phyloP scores from a whole-genome alignment of 2,797 vertebrate genomes.

The Echiichthys vipera region DNA sequence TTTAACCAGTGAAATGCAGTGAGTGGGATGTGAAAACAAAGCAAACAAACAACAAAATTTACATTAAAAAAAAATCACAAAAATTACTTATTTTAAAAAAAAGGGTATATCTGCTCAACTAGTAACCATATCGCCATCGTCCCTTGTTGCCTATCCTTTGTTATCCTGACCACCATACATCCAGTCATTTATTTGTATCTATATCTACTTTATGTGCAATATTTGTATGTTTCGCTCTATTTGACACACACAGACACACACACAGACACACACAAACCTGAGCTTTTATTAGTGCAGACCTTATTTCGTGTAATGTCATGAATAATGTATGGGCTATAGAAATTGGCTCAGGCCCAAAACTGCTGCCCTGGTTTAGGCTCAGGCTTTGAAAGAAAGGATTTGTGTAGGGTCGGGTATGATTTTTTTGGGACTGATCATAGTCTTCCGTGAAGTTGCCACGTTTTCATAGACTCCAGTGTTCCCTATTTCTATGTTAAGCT shows the following conservation, averaged over 20 bases:
- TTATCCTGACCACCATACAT: neutral
- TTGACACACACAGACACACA: too few species aligned
- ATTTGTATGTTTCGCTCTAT: neutral
- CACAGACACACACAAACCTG: too few species aligned
- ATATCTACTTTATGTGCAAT: neutral
- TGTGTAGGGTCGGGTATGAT: too few species aligned
- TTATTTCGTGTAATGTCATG: too few species aligned
- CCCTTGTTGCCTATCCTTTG: neutral
- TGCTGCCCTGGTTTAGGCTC: too few species aligned
- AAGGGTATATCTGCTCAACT: neutral
- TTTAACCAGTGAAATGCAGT: conserved; percentile 16
- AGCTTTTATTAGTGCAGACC: too few species aligned
- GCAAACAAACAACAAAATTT: neutral
- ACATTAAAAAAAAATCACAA: neutral
- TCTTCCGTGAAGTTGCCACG: neutral
- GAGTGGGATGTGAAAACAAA: conserved; percentile 29
- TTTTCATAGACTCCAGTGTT: neutral
- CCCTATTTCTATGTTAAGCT: neutral
- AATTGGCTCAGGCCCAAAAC: too few species aligned
- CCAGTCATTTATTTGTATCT: neutral
- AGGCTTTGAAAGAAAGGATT: too few species aligned
- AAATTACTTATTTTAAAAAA: neutral
- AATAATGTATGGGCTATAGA: too few species aligned
- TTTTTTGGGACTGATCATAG: too few species aligned
- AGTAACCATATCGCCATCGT: neutral